These are phyloP conservation scores for Chloroceryle amazona DNA, from an alignment of 2,797 vertebrate species.

Conservation along the genomic window DNA sequence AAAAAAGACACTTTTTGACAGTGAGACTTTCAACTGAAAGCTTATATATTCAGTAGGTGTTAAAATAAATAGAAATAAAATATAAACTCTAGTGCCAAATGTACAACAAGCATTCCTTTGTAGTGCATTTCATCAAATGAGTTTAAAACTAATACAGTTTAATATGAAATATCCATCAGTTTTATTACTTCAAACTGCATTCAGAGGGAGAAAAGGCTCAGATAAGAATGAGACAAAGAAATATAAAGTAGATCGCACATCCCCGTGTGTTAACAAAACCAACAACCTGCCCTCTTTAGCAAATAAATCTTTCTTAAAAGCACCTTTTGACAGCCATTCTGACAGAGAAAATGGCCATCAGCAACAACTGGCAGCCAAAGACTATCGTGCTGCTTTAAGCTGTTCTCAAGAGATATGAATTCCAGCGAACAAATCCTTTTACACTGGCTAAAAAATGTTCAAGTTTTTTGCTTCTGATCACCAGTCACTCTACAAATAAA, in stretches of 20 bases:
- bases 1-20: not conserved
- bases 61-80: not conserved
- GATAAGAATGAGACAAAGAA: not conserved
- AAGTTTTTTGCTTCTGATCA: not conserved
- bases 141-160: not conserved
- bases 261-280: not conserved
- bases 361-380: constrained; percentile 51
- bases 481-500: constrained; percentile 12
- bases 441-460: not conserved
- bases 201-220: not conserved
- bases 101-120: not conserved
- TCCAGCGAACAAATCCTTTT: constrained; percentile 45
- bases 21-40: not conserved
- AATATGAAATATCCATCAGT: not conserved
- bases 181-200: not conserved
- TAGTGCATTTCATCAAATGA: not conserved
- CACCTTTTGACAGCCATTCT: constrained; percentile 56
- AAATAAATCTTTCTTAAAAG: constrained; percentile 74
- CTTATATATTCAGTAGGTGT: not conserved
- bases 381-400: constrained; percentile 58
- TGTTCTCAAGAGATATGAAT: constrained; percentile 48
- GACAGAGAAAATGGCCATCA: constrained; percentile 64
- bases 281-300: not conserved
- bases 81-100: not conserved
- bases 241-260: not conserved